phyloP scores from a whole-genome alignment of 1,140 invertebrate genomes.

The Elymnias hypermnestra region DNA sequence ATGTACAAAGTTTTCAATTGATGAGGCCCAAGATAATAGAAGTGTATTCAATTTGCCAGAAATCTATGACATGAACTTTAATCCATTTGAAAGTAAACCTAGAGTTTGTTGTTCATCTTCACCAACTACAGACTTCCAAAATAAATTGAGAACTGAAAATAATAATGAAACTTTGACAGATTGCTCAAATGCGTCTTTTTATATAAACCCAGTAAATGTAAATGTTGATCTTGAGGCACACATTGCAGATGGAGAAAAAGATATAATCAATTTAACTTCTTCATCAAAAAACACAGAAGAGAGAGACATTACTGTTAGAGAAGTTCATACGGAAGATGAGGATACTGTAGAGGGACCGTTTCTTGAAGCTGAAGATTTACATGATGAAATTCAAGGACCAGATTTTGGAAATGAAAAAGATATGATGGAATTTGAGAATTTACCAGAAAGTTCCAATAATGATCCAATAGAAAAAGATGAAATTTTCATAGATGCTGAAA shows the following conservation, averaged over 20 bases:
- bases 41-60: conserved; percentile 53
- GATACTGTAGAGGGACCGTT: conserved; percentile 71
- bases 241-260: no score
- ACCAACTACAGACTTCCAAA: conserved; percentile 4
- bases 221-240: no score
- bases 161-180: background rate
- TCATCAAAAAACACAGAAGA: conserved; percentile 40
- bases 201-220: no score
- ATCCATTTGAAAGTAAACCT: conserved; percentile 46
- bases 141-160: background rate
- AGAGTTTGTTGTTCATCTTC: conserved; percentile 38
- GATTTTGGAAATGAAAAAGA: conserved; percentile 28
- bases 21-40: no score
- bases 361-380: conserved; percentile 43
- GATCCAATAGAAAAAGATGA: conserved; percentile 45
- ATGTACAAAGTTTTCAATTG: no score
- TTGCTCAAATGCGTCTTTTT: background rate
- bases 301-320: conserved; percentile 33
- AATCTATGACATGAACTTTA: conserved; percentile 49
- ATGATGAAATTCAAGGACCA: conserved; percentile 13
- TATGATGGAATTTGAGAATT: conserved; percentile 42
- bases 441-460: conserved; percentile 30
- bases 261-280: conserved; percentile 29
- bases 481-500: conserved; percentile 65
- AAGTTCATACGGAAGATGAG: conserved; percentile 62